Evolutionary conservation across 2,113 vertebrate species (phyloP), one percentile per base, ranked within the genome.

Genomic region (Thunnus thynnus): DNA sequence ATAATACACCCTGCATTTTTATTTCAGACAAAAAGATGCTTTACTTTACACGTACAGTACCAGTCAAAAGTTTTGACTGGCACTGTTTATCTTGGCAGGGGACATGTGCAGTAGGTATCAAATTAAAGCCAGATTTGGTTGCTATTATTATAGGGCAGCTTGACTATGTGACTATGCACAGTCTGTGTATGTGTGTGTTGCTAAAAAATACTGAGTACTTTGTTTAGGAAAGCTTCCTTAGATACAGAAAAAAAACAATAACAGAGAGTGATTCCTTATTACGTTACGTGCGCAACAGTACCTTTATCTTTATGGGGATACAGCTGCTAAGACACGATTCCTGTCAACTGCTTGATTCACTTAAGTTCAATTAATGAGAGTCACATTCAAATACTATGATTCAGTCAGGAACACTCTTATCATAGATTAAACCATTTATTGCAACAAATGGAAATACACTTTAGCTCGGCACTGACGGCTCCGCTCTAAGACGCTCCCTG

Each of bases 341-440:
- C 72, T 50, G 18, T 55, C 55, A 62, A 1, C 62, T 62, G 52
- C 30, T 72, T 54, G 14, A 75, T 82, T 71, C n/a, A 61, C 5
- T 20, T 47, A 3, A 12, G 12, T 36, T 72, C 18, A 41, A 6
- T 46, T 52, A 11, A 67, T 55, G 22, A 44, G 41, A 32, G 14
- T 68, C 20, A 73, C 44, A 17, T 62, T 81, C 18, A 30, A 51
- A 77, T 50, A 51, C 18, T 55, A 3, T 67, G 36, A 41, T 77
- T 30, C 27, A 4, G 27, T 30, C 27, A 30, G 27, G 27, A 30
- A 30, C 27, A 0, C 27, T 3, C 27, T 30, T 4, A 4, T 30
- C 27, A 30, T 30, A 30, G 27, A 30, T 30, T 30, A 30, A 30
- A 30, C 27, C 27, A 30, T 30, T 30, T 4, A 30, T 30, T 30